Evolutionary conservation across 2,797 vertebrate genomes (phyloP).

Genomic region (Pteropus rufus): DNA sequence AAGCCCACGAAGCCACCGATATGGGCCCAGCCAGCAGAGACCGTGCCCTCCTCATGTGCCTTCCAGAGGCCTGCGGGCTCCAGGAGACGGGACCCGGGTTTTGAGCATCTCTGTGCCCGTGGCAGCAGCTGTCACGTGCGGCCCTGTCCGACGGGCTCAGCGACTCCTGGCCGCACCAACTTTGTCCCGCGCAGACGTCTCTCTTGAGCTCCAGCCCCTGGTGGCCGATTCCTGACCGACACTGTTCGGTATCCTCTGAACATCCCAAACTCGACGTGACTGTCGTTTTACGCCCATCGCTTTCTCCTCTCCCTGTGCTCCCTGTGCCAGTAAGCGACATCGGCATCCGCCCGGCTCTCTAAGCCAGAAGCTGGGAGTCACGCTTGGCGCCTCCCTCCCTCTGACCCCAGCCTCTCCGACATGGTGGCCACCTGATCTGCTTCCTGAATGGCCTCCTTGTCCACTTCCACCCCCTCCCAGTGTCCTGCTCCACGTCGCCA

Average conservation of each 20-base stretch:
- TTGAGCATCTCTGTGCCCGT: neutral
- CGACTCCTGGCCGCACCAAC: fast-evolving
- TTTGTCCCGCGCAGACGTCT: neutral
- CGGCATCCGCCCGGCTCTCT: neutral
- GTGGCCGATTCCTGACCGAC: fast-evolving
- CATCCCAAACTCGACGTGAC: neutral
- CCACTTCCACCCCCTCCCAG: neutral
- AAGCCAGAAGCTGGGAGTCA: neutral
- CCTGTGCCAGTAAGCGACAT: neutral
- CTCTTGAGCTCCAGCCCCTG: neutral
- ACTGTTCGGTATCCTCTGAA: no score
- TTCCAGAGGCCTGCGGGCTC: neutral
- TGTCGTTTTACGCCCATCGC: no score
- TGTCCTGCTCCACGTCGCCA: fast-evolving
- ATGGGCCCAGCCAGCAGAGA: neutral
- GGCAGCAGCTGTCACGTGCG: neutral
- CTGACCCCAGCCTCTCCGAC: neutral
- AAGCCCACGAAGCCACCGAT: neutral
- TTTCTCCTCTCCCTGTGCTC: neutral
- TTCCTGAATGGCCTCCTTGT: neutral
- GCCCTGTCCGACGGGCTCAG: neutral
- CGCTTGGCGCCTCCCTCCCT: no score
- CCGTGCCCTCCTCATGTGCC: neutral
- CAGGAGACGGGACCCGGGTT: neutral
- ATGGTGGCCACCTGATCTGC: neutral